Evolutionary conservation across 2,888 invertebrate species (phyloP).

Genomic region (Synanthedon formicaeformis): DNA sequence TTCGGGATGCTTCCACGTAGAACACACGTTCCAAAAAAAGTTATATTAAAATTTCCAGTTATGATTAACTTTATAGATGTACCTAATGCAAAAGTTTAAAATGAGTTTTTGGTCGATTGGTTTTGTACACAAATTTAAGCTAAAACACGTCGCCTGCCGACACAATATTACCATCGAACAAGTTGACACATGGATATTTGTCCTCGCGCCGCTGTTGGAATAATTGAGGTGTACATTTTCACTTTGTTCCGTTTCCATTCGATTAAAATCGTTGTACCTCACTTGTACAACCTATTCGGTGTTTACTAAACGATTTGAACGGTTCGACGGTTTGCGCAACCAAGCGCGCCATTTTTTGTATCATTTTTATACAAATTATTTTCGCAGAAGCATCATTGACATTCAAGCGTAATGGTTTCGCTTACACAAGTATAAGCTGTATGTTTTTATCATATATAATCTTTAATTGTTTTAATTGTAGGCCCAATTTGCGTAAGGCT

Average conservation of each 20-base stretch:
- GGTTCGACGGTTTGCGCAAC: conserved; percentile 55
- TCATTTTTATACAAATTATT: not conserved
- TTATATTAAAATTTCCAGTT: too few species aligned
- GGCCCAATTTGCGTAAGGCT: too few species aligned
- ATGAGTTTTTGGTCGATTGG: not conserved
- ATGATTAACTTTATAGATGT: too few species aligned
- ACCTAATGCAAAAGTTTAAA: too few species aligned
- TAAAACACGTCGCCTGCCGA: not conserved
- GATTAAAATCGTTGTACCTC: conserved; percentile 68
- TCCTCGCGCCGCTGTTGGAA: conserved; percentile 58
- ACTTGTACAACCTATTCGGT: conserved; percentile 64
- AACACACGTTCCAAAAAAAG: too few species aligned
- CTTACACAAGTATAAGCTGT: too few species aligned
- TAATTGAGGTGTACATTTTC: conserved; percentile 71
- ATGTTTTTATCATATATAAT: too few species aligned
- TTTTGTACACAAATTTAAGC: not conserved
- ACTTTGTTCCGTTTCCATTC: conserved; percentile 70
- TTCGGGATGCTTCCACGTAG: too few species aligned
- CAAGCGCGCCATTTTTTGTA: conserved; percentile 38
- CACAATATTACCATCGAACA: conserved; percentile 31
- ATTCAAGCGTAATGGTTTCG: too few species aligned
- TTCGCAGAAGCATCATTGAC: not conserved
- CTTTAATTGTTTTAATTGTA: too few species aligned
- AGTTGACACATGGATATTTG: conserved; percentile 56
- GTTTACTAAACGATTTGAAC: conserved; percentile 70